A percentile compares a stretch with the other conserved stretches of the same genome.
phyloP scores from a whole-genome alignment of 2,888 invertebrate genomes.

The Zeuzera pyrina region DNA sequence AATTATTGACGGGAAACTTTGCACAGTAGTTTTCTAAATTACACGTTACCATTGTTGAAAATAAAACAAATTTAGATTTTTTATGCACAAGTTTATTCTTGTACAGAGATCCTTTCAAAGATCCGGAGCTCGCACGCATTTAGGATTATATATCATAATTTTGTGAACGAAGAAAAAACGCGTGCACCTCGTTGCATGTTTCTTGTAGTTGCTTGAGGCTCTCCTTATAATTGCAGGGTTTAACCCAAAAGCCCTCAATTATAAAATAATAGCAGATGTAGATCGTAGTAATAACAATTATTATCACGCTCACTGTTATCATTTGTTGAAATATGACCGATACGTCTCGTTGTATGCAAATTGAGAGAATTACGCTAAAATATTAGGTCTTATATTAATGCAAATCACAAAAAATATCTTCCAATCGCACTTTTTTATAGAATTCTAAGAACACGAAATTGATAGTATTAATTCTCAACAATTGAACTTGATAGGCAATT shows the following conservation, averaged over 20 bases:
- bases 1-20: too few species aligned
- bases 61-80: too few species aligned
- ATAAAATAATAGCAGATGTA: conserved; percentile 73
- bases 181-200: conserved; percentile 60
- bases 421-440: background rate
- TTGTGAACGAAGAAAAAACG: conserved; percentile 56
- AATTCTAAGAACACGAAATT: background rate
- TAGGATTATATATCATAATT: conserved; percentile 63
- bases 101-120: too few species aligned
- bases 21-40: too few species aligned
- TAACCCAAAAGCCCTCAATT: conserved; percentile 71
- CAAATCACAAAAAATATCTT: too few species aligned
- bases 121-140: too few species aligned
- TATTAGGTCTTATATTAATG: too few species aligned
- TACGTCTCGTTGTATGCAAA: conserved; percentile 53
- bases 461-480: too few species aligned
- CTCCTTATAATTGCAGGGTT: conserved; percentile 70
- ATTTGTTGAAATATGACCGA: conserved; percentile 67
- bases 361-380: conserved; percentile 41
- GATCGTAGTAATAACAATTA: conserved; percentile 73
- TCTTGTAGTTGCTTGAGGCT: conserved; percentile 58
- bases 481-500: too few species aligned
- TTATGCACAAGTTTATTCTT: too few species aligned
- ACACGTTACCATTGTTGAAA: too few species aligned
- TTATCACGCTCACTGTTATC: conserved; percentile 68